Conservation (phyloP, 2,113 vertebrate species). For the Brachyhypopomus occidentalis region DNA sequence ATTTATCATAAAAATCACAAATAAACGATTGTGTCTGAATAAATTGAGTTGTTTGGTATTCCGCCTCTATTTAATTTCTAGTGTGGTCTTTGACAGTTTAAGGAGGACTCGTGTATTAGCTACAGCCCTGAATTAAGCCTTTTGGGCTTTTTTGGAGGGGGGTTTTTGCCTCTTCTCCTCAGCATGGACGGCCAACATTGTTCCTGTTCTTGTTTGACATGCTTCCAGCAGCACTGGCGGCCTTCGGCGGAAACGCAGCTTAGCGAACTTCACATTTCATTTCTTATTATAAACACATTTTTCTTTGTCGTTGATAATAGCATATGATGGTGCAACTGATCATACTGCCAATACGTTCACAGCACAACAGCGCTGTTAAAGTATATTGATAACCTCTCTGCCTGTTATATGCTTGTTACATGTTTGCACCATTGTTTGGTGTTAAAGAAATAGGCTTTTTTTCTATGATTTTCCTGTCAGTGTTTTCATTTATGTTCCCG, state of each 20-base stretch:
- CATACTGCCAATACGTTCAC: too few relatives aligned
- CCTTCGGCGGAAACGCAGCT: not conserved
- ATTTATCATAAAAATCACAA: not conserved
- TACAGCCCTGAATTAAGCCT: not conserved
- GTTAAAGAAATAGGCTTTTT: too few relatives aligned
- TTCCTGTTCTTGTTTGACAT: not conserved
- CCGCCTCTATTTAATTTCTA: not conserved
- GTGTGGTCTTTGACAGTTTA: not conserved
- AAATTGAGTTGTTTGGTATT: not conserved
- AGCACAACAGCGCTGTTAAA: too few relatives aligned
- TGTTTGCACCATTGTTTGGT: too few relatives aligned
- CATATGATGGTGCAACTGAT: too few relatives aligned
- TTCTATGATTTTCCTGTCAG: too few relatives aligned
- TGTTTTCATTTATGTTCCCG: too few relatives aligned
- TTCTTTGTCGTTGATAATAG: not conserved
- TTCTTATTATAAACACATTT: slow-evolving; percentile 14
- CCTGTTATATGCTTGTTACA: too few relatives aligned
- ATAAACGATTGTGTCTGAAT: not conserved
- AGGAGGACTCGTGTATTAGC: not conserved
- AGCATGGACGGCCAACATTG: not conserved
- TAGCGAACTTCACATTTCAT: not conserved
- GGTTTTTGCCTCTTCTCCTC: not conserved
- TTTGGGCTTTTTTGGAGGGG: not conserved
- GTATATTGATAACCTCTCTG: too few relatives aligned
- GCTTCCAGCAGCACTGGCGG: not conserved